Base-by-base conservation (phyloP, 2,888 invertebrate genomes). In the Drosophila conformis region DNA sequence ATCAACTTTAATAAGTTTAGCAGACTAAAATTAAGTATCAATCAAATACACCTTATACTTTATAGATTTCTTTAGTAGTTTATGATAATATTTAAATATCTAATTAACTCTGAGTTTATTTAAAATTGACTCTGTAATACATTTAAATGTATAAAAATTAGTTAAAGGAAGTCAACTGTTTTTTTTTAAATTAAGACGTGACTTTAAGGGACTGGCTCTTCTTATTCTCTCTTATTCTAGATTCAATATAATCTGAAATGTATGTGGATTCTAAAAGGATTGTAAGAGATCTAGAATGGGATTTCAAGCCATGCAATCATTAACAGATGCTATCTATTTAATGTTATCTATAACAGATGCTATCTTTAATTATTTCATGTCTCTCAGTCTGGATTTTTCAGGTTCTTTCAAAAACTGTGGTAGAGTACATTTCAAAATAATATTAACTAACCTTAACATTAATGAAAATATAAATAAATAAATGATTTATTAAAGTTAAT, bases 251-350 rank as follows among this genome's bases (percentile, higher is more conserved):
- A 21, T 4, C 21, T 13, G 0, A 46, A 46, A 21, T 21, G 13
- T 21, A 1, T 21, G 42, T 13, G 4, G 7, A 21, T 13, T 21
- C 1, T 13, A 2, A 46, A 4, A 13, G 7, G 4, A 21, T 46
- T 46, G 2, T 13, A 2, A 13, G 1, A 13, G 2, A 0, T 7
- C 0, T 21, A 1, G 1, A 21, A 7, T 7, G 4, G 0, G 11
- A 4, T 4, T 7, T 21, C 21, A 13, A 21, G 3, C 6, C 42
- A 13, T 21, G 21, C 42, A 46, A 13, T 6, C 11, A 11, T 21
- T 13, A 42, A 13, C 1, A 42, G 21, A 6, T 42, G 29, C 29
- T 29, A 4, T 27, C 27, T 3, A 27, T 27, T 27, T 27, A 27
- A 27, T 27, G 3, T 3, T 2, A 27, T 27, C 27, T 27, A 27